Percentiles rank a stretch among this genome's conserved stretches.
Evolutionary conservation across 2,888 invertebrate genomes (phyloP).

Genomic region (Diaprepes abbreviatus): DNA sequence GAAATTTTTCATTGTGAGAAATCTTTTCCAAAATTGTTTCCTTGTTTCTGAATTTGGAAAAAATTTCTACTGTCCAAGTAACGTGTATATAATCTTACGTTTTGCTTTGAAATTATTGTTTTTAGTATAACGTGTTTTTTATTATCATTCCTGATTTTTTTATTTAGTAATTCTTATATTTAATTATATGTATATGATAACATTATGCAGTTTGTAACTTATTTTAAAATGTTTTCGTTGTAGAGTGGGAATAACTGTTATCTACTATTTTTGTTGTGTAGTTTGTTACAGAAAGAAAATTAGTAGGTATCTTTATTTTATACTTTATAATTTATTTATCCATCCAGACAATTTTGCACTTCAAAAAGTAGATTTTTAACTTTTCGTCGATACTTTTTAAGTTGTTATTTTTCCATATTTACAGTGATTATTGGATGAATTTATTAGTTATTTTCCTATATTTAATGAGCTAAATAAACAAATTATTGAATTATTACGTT

Average conservation of each 20-base stretch:
- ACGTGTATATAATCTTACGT: conserved; percentile 41
- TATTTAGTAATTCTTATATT: conserved; percentile 29
- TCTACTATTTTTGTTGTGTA: too few species aligned
- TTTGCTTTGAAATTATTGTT: conserved; percentile 35
- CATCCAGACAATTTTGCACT: conserved; percentile 1
- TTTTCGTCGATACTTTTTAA: too few species aligned
- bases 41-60: conserved; percentile 17
- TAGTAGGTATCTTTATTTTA: too few species aligned
- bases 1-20: conserved; percentile 16
- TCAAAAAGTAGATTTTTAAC: not conserved
- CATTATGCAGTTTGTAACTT: conserved; percentile 38
- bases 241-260: too few species aligned
- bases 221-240: conserved; percentile 23
- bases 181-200: conserved; percentile 36
- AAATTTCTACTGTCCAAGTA: conserved; percentile 13
- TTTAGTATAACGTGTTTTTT: conserved; percentile 36
- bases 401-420: conserved; percentile 22
- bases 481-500: conserved; percentile 28
- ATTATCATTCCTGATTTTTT: conserved; percentile 43
- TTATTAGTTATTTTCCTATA: conserved; percentile 38
- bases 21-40: conserved; percentile 2
- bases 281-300: too few species aligned
- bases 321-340: too few species aligned
- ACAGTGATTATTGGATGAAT: conserved; percentile 19
- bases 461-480: conserved; percentile 43